A percentile compares a stretch with the other conserved stretches of the same genome.
phyloP scores from a whole-genome alignment of 2,113 vertebrate genomes.

The Scalopus aquaticus region DNA sequence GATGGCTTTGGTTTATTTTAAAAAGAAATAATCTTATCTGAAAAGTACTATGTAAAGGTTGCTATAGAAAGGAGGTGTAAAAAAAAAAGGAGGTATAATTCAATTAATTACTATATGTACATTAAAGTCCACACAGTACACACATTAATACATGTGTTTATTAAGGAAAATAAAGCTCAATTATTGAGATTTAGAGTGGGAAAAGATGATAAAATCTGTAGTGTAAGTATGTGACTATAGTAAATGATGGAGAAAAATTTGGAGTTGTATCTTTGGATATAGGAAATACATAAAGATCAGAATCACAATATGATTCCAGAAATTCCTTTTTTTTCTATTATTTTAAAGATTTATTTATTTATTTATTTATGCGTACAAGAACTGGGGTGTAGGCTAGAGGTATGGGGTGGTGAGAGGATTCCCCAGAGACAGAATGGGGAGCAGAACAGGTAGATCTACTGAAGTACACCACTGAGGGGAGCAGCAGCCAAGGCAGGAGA shows the following conservation, averaged over 20 bases:
- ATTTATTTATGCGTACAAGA: no score
- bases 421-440: no score
- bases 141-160: not conserved
- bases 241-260: slow-evolving; percentile 11
- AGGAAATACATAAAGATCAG: slow-evolving; percentile 30
- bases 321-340: no score
- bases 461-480: no score
- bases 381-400: no score
- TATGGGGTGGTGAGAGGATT: no score
- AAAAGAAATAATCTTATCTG: not conserved
- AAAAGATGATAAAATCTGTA: slow-evolving; percentile 32
- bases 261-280: not conserved
- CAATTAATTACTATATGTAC: slow-evolving; percentile 3
- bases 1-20: slow-evolving; percentile 14
- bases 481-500: no score
- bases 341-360: no score
- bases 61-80: slow-evolving; percentile 13
- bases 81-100: slow-evolving; percentile 3
- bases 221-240: not conserved
- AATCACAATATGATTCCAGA: slow-evolving; percentile 15
- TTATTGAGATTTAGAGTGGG: not conserved
- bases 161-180: slow-evolving; percentile 41
- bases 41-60: not conserved
- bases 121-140: slow-evolving; percentile 33
- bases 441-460: no score